Evolutionary conservation across 2,797 vertebrate genomes (phyloP), one percentile per base, ranked within the genome.

Genomic region (Microhierax caerulescens): DNA sequence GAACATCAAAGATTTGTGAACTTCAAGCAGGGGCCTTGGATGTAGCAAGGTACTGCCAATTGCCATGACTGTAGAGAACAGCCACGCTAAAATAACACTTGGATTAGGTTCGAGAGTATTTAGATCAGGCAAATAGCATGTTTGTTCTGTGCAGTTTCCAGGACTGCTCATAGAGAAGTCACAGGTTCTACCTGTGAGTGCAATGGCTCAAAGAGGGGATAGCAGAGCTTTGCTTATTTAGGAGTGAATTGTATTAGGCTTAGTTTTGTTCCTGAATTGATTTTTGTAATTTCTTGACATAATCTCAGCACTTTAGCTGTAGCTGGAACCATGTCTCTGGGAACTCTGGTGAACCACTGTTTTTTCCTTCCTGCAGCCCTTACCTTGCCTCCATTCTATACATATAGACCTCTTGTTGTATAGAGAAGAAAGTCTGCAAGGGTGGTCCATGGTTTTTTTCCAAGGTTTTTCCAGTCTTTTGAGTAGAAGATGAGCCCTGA

Each of bases 121-220:
- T 81, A 68, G 69, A 76, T 73, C 60, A n/a, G 93, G 84, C 47
- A 79, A 89, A 93, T 10, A 85, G 56, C 61, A 8, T 60, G 27
- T 80, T 94, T 94, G 64, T 79, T 94, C 89, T 88, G 82, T 82
- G 32, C 1, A 2, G 50, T 87, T 97, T 95, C 96, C 92, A 91
- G 10, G 69, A 67, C 72, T 95, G 88, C 91, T 95, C 64, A 57
- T 56, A 54, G 88, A 92, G 73, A 82, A 94, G 82, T 73, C 32
- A 36, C 94, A 85, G 79, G 67, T 95, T 87, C 45, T 95, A 60
- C 87, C 74, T 94, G 37, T 70, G 84, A 85, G 76, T 53, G 11
- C 36, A 57, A 4, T 79, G 90, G 75, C 63, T 97, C 67, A 84
- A 77, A 90, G 69, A 83, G 45, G 61, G 36, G 65, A 39, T 80